Evolutionary conservation across 2,113 vertebrate genomes (phyloP), one percentile per base, ranked within the genome.

Genomic region (Xenotilapia caudafasciata): DNA sequence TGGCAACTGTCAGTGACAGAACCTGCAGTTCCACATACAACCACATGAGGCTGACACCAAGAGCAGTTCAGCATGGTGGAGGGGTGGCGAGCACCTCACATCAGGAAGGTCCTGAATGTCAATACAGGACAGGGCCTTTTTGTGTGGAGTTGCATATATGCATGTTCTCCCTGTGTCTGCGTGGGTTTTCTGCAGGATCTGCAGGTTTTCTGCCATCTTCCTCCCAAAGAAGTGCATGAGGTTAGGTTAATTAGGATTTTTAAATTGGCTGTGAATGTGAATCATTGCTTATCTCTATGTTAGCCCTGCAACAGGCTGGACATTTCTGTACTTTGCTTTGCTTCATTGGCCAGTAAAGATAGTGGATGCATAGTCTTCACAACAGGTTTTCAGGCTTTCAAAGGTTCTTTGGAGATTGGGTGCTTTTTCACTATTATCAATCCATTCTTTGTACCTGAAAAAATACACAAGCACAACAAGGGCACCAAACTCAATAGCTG

Each of bases 321-420:
- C 62, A 62, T 62, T 62, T n/a, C 58, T 68, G 33, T 68, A 40
- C 33, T 13, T 68, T 68, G 33, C 33, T 12, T 13, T 68, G 33
- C 33, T 68, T 38, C 62, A 38, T 38, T 68, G 11, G 4, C 4
- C 62, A 13, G 35, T 68, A 40, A 68, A 42, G 62, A 70, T 42
- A 0, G 7, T 70, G 35, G 3, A 42, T 14, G 35, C n/a, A 23
- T 23, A 40, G 62, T 1, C 35, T 70, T 40, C 5, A 40, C 5
- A 0, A 23, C 5, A 42, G n/a, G n/a, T 70, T 23, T 70, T 14
- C 3, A 0, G 12, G 12, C 62, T 70, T 70, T 70, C 35, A 40
- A 68, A 68, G 35, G n/a, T 15, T 2, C 62, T 70, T 70, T 70
- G 7, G 62, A 70, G 19, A 42, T 42, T 42, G 35, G 35, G 5